Percentiles rank a stretch among this genome's conserved stretches.
Evolutionary conservation across 2,797 vertebrate genomes (phyloP).

Genomic region (Nasua narica): DNA sequence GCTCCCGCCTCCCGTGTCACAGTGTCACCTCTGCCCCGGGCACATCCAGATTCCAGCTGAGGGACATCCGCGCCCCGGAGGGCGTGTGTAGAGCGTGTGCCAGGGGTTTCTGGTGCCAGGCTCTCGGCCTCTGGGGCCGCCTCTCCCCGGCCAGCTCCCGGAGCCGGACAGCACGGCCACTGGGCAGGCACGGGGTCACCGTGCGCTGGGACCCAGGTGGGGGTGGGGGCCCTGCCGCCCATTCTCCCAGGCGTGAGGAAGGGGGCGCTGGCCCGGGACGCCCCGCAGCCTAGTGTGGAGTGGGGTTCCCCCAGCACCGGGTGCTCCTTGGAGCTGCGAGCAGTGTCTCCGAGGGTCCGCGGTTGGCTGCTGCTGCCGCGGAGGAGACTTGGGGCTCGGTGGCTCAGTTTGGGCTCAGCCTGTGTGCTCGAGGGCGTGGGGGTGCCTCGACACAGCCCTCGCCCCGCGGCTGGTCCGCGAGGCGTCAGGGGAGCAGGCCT

Average conservation of each 20-base stretch:
- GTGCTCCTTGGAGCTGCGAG: background rate
- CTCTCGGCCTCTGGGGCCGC: background rate
- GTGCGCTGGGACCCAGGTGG: too few relatives aligned
- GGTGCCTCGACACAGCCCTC: background rate
- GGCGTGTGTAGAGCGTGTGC: background rate
- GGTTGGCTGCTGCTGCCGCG: background rate
- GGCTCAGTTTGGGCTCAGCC: background rate
- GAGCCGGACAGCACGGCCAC: fast-evolving
- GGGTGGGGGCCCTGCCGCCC: background rate
- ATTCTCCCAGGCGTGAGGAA: background rate
- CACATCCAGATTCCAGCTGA: background rate
- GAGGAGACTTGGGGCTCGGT: background rate
- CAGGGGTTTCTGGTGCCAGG: fast-evolving
- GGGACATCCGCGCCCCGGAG: background rate
- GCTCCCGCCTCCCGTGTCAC: background rate
- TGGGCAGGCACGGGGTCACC: background rate
- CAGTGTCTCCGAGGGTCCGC: too few relatives aligned
- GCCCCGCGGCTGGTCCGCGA: background rate
- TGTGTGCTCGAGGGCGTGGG: background rate
- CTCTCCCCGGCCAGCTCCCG: background rate
- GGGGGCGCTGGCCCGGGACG: background rate
- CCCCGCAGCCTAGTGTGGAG: background rate
- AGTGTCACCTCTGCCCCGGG: background rate
- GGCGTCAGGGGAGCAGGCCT: background rate
- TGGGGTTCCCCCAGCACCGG: fast-evolving